Base-by-base conservation (phyloP, 2,888 invertebrate species). In the Napeogenes inachia region DNA sequence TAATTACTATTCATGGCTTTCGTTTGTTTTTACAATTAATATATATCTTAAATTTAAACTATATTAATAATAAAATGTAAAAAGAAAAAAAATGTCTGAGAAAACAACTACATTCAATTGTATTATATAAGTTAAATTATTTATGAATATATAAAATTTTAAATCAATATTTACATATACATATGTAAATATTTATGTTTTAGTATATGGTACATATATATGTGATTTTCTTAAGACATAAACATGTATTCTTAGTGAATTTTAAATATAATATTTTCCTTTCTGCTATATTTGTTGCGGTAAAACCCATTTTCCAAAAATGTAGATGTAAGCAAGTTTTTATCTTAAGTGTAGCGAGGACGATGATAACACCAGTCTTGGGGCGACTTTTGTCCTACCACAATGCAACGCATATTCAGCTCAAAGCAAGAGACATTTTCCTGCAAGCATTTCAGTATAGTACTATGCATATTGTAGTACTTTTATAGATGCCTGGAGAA, bases 371-470 rank as follows among this genome's bases (percentile, higher is more conserved):
- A 50, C 50, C 50, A 30, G 50, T 50, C 50, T 50, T 12, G 10
- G 50, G 30, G 50, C 50, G 50, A 50, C 50, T 50, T 50, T 50
- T 50, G 50, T 50, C 30, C 50, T 50, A 50, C 50, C 50, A 50
- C 50, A 50, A 50, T 50, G 30, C 50, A 50, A 50, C 50, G 50
- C 50, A 50, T 50, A 50, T 12, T 50, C 50, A 50, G 50, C 50
- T 50, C 6, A 50, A 50, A 30, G 21, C 50, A 50, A 50, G 47
- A 47, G 50, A 50, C 30, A 50, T 50, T 50, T 50, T 50, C 50
- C 50, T 50, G 30, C 50, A 30, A 50, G 30, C 50, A 50, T 50
- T 50, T 50, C 50, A 21, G 50, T 42, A 42, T 42, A 42, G 6
- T 42, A 42, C 42, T 42, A 10, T 42, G 30, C 21, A 50, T 30